These are phyloP conservation scores for Tipula vernalis DNA, from an alignment of 2,888 invertebrate genomes.

Conservation along the genomic window DNA sequence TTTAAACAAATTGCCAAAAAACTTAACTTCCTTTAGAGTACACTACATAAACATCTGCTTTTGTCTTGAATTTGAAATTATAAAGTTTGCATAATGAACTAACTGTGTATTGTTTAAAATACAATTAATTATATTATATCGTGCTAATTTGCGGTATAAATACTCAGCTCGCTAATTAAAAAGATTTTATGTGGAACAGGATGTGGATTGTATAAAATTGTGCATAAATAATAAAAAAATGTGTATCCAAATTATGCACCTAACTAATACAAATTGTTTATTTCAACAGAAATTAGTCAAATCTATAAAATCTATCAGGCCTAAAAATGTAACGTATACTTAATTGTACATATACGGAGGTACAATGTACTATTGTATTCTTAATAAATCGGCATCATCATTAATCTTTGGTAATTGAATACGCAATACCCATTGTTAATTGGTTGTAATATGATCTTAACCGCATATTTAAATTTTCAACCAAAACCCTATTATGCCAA, in stretches of 20 bases:
- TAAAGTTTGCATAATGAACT: background rate
- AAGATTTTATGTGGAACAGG: background rate
- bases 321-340: no score
- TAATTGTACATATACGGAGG: no score
- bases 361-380: background rate
- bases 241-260: no score
- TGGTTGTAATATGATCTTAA: background rate
- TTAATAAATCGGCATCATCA: background rate
- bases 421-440: background rate
- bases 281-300: no score
- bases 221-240: no score
- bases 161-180: background rate
- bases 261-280: no score
- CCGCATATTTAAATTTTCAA: background rate
- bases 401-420: background rate
- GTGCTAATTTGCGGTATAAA: background rate
- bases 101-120: background rate
- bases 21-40: background rate
- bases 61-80: background rate
- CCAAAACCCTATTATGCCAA: background rate
- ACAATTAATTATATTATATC: background rate
- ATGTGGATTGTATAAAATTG: no score
- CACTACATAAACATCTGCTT: background rate
- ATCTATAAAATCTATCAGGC: no score
- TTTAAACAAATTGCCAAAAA: background rate